phyloP scores from a whole-genome alignment of 2,888 invertebrate species.

The Ophonus ardosiacus region DNA sequence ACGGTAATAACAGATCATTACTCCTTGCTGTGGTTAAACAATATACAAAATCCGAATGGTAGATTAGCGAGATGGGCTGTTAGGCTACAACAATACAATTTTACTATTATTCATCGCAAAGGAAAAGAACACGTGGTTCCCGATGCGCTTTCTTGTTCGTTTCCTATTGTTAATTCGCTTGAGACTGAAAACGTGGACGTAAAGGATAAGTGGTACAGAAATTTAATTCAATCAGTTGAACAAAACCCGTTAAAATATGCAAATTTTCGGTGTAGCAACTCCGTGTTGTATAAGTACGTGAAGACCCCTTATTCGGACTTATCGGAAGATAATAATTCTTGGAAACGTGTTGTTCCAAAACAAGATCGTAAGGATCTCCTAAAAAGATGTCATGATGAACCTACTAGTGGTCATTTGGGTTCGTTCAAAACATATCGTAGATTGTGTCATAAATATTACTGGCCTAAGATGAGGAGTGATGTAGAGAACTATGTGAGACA shows the following conservation, averaged over 20 bases:
- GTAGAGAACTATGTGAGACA: slow-evolving; percentile 67
- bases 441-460: no score
- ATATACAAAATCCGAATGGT: background rate
- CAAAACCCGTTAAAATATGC: background rate
- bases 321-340: background rate
- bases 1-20: background rate
- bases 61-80: background rate
- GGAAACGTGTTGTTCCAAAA: no score
- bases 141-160: background rate
- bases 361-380: background rate
- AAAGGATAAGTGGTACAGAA: background rate
- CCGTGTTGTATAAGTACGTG: background rate
- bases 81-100: background rate
- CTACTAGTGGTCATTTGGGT: background rate
- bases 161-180: background rate
- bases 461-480: no score
- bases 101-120: background rate
- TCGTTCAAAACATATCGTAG: no score
- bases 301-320: background rate
- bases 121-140: background rate
- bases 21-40: background rate
- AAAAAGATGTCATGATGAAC: slow-evolving; percentile 67
- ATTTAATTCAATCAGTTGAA: background rate
- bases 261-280: background rate
- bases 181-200: background rate